phyloP scores from a whole-genome alignment of 2,888 invertebrate species.

The Neoscelio sp. region DNA sequence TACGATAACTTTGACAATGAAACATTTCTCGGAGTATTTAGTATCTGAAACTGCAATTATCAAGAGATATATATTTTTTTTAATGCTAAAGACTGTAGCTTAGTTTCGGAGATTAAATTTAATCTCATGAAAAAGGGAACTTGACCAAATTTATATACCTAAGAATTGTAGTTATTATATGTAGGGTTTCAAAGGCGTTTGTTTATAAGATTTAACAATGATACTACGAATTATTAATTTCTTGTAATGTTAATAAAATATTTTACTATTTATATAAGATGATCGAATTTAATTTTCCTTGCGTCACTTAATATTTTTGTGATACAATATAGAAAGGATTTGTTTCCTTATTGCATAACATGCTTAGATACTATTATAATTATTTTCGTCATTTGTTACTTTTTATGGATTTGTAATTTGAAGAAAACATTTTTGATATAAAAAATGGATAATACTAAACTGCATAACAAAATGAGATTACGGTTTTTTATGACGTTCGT shows the following conservation, averaged over 20 bases:
- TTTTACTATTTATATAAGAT: conserved; percentile 57
- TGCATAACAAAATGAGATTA: too few relatives aligned
- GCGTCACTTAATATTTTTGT: too few relatives aligned
- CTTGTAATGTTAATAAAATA: conserved; percentile 59
- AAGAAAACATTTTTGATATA: too few relatives aligned
- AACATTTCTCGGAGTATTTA: conserved; percentile 21
- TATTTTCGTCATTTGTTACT: too few relatives aligned
- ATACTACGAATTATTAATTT: conserved; percentile 43
- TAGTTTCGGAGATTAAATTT: conserved; percentile 42
- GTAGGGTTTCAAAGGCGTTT: conserved; percentile 39
- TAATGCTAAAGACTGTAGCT: conserved; percentile 47
- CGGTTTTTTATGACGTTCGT: too few relatives aligned
- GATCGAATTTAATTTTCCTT: conserved; percentile 1
- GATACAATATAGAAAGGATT: too few relatives aligned
- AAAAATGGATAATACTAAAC: too few relatives aligned
- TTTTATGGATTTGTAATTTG: too few relatives aligned
- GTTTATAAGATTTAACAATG: conserved; percentile 48
- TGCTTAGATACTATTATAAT: conserved; percentile 2
- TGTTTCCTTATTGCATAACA: conserved; percentile 7
- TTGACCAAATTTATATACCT: conserved; percentile 61
- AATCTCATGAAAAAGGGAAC: conserved; percentile 36
- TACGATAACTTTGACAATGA: conserved; percentile 14
- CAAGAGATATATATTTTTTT: conserved; percentile 53
- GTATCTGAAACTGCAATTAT: conserved; percentile 20
- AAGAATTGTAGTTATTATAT: conserved; percentile 35